Evolutionary conservation across 2,888 invertebrate species (phyloP), one percentile per base, ranked within the genome.

Genomic region (Sarcophaga caerulescens): DNA sequence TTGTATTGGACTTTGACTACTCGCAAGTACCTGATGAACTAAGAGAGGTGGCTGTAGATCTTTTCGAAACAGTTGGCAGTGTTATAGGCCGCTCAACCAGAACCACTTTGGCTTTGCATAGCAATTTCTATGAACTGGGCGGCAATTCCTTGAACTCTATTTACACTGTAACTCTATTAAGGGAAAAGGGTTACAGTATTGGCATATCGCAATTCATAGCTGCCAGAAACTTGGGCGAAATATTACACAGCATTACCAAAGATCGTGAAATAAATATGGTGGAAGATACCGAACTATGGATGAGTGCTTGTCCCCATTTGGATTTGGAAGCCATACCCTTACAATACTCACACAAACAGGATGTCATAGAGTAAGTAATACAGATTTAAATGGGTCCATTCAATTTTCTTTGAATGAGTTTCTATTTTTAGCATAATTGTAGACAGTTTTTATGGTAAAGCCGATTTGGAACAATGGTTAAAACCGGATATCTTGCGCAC

Each of bases 61-160:
- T 98, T 0, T 96, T 97, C 89, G 95, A 96, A 90, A 97, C 96
- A 0, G 95, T 97, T 0, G 96, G 96, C 0, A 94, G 95, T 3
- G 96, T 97, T 0, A 94, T 96, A 23, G 96, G 96, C 1, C 94
- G 95, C 68, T 94, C 96, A 0, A 94, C 94, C 0, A 94, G 96
- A 8, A 94, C 95, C 1, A 94, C 94, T 0, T 93, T 97, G 10
- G 94, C 95, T 0, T 90, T 95, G 0, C 93, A 95, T 21, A 95
- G 96, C 0, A 97, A 97, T 89, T 98, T 97, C 92, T 98, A 96
- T 91, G 96, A 97, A 89, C 94, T 98, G 62, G 98, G 98, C 2
- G 98, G 98, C 14, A 97, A 97, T 90, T 97, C 97, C 0, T 94
- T 98, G 23, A 98, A 98, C 91, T 97, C 97, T 0, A 96, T 98